phyloP scores from a whole-genome alignment of 2,113 vertebrate species.

The Geococcyx californianus region DNA sequence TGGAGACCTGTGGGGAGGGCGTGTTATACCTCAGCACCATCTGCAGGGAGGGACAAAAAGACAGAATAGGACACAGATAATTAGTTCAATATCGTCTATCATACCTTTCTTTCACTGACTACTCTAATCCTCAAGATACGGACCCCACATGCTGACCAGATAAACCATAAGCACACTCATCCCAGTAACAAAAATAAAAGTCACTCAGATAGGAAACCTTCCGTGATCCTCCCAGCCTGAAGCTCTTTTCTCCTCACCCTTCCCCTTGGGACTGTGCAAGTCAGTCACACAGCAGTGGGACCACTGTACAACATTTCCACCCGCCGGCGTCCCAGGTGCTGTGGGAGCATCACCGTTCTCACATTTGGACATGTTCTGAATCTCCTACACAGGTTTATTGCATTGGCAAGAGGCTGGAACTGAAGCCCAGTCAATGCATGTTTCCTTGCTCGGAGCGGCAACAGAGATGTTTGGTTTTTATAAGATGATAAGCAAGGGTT shows the following conservation, averaged over 20 bases:
- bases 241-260: not conserved
- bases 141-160: not conserved
- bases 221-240: not conserved
- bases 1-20: not conserved
- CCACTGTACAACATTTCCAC: not conserved
- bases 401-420: not conserved
- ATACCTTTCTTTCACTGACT: not conserved
- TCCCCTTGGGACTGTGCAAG: not conserved
- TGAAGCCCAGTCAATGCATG: not conserved
- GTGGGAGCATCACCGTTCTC: not conserved
- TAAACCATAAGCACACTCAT: not conserved
- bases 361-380: not conserved
- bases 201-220: not conserved
- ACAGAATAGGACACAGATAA: not conserved
- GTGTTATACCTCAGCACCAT: slow-evolving; percentile 59
- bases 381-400: not conserved
- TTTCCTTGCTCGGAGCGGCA: not conserved
- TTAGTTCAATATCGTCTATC: not conserved
- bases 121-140: not conserved
- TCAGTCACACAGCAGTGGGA: not conserved
- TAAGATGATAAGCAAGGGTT: not conserved
- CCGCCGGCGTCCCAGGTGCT: not conserved
- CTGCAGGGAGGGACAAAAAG: not conserved
- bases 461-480: not conserved
- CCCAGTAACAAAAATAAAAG: not conserved